Evolutionary conservation across 2,797 vertebrate genomes (phyloP), one percentile per base, ranked within the genome.

Genomic region (Holocentrus rufus): DNA sequence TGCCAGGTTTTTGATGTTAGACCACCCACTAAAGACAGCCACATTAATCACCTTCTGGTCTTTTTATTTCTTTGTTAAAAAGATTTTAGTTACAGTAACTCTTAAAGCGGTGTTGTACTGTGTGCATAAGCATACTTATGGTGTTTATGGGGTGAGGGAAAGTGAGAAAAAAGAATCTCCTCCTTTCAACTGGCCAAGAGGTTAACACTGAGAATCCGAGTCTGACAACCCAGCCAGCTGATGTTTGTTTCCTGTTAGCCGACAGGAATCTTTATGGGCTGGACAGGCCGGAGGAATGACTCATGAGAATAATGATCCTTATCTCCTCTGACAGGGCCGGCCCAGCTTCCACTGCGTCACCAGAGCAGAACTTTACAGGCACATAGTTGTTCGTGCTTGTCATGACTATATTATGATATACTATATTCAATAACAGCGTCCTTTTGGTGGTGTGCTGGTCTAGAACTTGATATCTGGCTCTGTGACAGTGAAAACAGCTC

Each of bases 271-370:
- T 73, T 58, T 63, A 61, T 61, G 58, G 63, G 9, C 67, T 17
- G 18, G 65, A 60, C 65, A 69, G 71, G 76, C 79, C 74, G 54
- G 64, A 84, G 74, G 61, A 76, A 78, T 87, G 86, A 91, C 77
- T 87, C 83, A 85, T 72, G 65, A 66, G 75, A 84, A 84, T 53
- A 62, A 62, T 69, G 63, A 88, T 82, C 71, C 39, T 56, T 73
- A 72, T 85, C 57, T 59, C 58, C 44, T 79, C 47, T 69, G 82
- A 77, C 78, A 63, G 75, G 50, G 44, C 57, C 50, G 25, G 47
- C 52, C 25, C 64, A 80, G 39, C 25, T 63, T 62, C 58, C 46
- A 77, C 65, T 84, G 20, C 73, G 75, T 70, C 27, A 17, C 44
- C 15, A 25, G 50, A 34, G 52, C 54, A 71, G 63, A 59, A 71